Evolutionary conservation across 2,888 invertebrate genomes (phyloP).

Genomic region (Scrobipalpa atriplicella): DNA sequence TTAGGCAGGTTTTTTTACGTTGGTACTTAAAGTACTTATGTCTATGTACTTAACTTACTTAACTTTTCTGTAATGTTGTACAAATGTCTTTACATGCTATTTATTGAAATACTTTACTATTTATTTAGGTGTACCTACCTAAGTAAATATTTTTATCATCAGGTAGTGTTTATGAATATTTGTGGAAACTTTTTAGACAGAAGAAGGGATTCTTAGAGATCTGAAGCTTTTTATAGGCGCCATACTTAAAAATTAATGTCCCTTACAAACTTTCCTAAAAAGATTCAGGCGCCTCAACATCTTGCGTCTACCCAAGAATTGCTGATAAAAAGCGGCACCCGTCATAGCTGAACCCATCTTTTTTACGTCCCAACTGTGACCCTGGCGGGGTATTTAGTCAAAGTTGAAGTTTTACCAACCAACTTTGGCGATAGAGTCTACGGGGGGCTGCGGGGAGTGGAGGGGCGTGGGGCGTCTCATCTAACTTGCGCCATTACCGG

Average conservation of each 20-base stretch:
- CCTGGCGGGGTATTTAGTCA: constrained; percentile 57
- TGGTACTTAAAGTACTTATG: not conserved
- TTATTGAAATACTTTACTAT: not conserved
- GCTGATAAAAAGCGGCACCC: constrained; percentile 29
- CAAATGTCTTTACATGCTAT: not conserved
- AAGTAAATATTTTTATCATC: too few relatives aligned
- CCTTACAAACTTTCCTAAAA: constrained; percentile 9
- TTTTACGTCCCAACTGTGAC: constrained; percentile 44
- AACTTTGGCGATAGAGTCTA: constrained; percentile 52
- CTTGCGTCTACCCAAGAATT: constrained; percentile 25
- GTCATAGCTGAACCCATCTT: constrained; percentile 38
- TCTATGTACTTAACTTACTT: not conserved
- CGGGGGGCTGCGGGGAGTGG: constrained; percentile 14
- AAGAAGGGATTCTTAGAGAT: too few relatives aligned
- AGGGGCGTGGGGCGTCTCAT: constrained; percentile 62
- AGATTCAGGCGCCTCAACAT: constrained; percentile 22
- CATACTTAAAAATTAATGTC: not conserved
- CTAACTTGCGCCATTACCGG: constrained; percentile 80
- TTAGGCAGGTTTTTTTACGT: constrained; percentile 18
- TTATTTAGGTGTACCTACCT: too few relatives aligned
- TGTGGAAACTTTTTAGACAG: not conserved
- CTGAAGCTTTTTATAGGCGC: not conserved
- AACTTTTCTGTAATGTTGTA: not conserved
- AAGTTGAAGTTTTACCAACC: constrained; percentile 65
- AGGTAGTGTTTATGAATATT: not conserved